These are phyloP conservation scores for Nemotelus nigrinus DNA, from an alignment of 2,888 invertebrate genomes.

Conservation along the genomic window DNA sequence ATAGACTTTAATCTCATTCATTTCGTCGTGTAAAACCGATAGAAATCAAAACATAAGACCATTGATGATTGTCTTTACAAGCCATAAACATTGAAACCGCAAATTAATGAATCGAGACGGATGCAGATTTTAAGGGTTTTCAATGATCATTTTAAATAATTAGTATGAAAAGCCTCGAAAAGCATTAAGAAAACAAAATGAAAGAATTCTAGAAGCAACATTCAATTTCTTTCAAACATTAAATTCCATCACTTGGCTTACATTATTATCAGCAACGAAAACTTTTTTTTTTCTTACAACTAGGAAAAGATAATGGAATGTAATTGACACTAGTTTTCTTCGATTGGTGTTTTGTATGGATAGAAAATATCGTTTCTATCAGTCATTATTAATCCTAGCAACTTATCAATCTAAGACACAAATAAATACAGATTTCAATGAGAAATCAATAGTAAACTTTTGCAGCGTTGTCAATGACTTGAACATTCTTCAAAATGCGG, in stretches of 20 bases:
- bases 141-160: too few relatives aligned
- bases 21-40: not conserved
- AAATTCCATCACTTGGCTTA: not conserved
- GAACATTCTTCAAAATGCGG: not conserved
- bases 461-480: not conserved
- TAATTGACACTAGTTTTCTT: conserved; percentile 47
- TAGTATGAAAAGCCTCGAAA: too few relatives aligned
- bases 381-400: not conserved
- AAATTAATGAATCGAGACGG: too few relatives aligned
- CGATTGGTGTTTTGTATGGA: conserved; percentile 31
- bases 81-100: not conserved
- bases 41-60: not conserved
- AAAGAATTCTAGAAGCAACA: too few relatives aligned
- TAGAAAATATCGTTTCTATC: conserved; percentile 20
- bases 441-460: conserved; percentile 14
- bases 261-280: conserved; percentile 19
- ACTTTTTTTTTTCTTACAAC: not conserved
- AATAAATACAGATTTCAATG: conserved; percentile 19
- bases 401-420: conserved; percentile 29
- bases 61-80: conserved; percentile 36
- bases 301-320: conserved; percentile 48
- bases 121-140: too few relatives aligned
- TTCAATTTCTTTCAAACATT: not conserved
- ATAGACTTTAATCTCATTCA: not conserved
- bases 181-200: too few relatives aligned